phyloP scores from a whole-genome alignment of 2,797 vertebrate species.

The Coluber constrictor region DNA sequence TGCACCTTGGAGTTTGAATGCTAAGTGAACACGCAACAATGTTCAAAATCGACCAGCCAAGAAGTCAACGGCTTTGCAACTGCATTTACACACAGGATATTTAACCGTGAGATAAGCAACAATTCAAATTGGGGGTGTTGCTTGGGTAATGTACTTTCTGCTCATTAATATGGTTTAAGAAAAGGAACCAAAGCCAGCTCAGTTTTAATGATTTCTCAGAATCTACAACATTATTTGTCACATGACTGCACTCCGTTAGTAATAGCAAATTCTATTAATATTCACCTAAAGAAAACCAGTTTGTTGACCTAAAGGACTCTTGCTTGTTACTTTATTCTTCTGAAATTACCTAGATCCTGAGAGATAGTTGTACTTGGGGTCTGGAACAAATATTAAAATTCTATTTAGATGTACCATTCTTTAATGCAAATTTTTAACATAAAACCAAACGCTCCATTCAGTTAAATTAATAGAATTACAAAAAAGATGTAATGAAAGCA shows the following conservation, averaged over 20 bases:
- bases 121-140: background rate
- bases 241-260: conserved; percentile 13
- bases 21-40: fast-evolving
- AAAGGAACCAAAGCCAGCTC: background rate
- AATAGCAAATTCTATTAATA: conserved; percentile 60
- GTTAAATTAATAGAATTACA: conserved; percentile 99
- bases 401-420: conserved; percentile 91
- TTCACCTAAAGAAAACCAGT: conserved; percentile 64
- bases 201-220: conserved; percentile 21
- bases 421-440: conserved; percentile 99
- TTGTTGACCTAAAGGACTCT: conserved; percentile 53
- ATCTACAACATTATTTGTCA: conserved; percentile 38
- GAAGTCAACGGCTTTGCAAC: background rate
- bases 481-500: conserved; percentile 99
- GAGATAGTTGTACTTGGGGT: conserved; percentile 66
- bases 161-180: conserved; percentile 39
- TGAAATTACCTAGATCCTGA: conserved; percentile 68
- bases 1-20: background rate
- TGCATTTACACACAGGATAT: background rate
- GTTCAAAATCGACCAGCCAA: background rate
- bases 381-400: conserved; percentile 79
- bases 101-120: background rate
- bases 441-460: conserved; percentile 98
- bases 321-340: conserved; percentile 55
- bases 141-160: conserved; percentile 34